Evolutionary conservation across 2,888 invertebrate species (phyloP).

Genomic region (Epiblema foenella): DNA sequence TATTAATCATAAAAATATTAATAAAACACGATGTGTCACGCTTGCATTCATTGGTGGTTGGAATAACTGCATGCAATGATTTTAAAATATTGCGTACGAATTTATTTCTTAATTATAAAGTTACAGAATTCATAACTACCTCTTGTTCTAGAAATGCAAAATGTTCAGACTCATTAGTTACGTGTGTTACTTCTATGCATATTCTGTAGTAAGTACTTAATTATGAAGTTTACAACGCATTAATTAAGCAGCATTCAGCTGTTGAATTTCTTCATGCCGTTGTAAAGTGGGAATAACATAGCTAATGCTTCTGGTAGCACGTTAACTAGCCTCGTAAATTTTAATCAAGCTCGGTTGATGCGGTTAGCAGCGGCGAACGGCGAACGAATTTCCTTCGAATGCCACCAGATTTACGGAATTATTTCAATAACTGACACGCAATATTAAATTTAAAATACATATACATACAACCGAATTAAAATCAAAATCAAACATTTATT

Average conservation of each 20-base stretch:
- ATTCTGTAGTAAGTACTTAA: background rate
- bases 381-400: slow-evolving; percentile 3
- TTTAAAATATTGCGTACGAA: background rate
- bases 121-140: background rate
- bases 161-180: background rate
- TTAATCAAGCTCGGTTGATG: slow-evolving; percentile 14
- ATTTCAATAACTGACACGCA: background rate
- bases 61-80: background rate
- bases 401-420: background rate
- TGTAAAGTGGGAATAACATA: slow-evolving; percentile 11
- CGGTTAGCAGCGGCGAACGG: slow-evolving; percentile 9
- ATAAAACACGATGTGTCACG: no score
- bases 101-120: background rate
- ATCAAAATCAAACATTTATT: no score
- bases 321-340: slow-evolving; percentile 22
- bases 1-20: no score
- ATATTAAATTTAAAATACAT: no score
- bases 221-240: background rate
- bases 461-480: no score
- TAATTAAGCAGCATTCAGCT: slow-evolving; percentile 7
- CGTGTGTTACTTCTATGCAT: no score
- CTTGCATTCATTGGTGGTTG: no score
- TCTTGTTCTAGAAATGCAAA: background rate
- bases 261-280: slow-evolving; percentile 1
- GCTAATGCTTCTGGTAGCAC: slow-evolving; percentile 10